Evolutionary conservation across 2,113 vertebrate genomes (phyloP).

Genomic region (Synodontis membranacea): DNA sequence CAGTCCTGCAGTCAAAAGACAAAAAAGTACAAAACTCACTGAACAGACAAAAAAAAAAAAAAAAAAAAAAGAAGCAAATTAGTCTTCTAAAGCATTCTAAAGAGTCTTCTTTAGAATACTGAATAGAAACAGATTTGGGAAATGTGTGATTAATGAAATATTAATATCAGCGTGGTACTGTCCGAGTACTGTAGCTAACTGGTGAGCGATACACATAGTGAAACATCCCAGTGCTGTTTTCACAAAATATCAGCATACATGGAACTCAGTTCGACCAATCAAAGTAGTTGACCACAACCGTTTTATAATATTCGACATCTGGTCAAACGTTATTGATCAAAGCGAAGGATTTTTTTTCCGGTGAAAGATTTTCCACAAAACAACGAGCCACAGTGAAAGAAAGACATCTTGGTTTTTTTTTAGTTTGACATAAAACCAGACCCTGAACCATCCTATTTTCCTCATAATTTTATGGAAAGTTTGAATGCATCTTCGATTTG

Average conservation of each 20-base stretch:
- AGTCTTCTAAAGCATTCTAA: neutral
- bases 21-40: neutral
- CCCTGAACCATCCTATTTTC: neutral
- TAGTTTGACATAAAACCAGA: neutral
- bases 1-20: neutral
- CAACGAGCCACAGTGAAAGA: neutral
- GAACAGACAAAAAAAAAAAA: conserved; percentile 1
- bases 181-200: no score
- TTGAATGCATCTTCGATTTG: neutral
- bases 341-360: neutral
- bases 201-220: no score
- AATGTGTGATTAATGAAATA: neutral
- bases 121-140: neutral
- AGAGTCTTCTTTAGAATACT: neutral
- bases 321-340: neutral
- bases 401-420: neutral
- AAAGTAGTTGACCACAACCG: no score
- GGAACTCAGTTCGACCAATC: no score
- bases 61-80: no score
- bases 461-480: neutral
- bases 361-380: neutral
- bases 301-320: neutral
- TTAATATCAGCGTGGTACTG: no score
- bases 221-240: no score
- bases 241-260: no score